Percentiles rank a stretch among this genome's conserved stretches.
phyloP scores from a whole-genome alignment of 2,113 vertebrate species.

The Pygoscelis adeliae region DNA sequence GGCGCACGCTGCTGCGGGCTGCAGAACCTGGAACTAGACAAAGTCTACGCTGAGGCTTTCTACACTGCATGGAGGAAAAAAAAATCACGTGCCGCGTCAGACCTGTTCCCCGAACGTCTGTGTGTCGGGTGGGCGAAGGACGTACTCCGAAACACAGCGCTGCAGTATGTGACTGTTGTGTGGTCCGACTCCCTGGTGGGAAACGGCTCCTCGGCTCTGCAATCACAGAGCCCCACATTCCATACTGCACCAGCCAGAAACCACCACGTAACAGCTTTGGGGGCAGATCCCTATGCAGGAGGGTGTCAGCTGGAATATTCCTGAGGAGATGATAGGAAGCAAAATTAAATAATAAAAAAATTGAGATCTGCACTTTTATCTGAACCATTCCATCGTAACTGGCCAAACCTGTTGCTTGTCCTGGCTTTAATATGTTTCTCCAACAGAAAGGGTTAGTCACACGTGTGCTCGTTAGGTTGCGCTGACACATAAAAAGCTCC shows the following conservation, averaged over 20 bases:
- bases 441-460: not conserved
- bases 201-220: rapidly evolving
- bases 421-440: not conserved
- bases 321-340: not conserved
- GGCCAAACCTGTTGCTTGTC: not conserved
- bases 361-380: not conserved
- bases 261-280: rapidly evolving
- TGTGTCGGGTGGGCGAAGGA: not conserved
- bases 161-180: rapidly evolving
- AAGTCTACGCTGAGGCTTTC: not conserved
- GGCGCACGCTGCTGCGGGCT: rapidly evolving
- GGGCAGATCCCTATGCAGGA: not conserved
- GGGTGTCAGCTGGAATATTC: no score
- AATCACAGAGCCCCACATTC: rapidly evolving
- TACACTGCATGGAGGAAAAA: no score
- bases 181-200: not conserved
- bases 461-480: not conserved
- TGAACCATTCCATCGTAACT: not conserved
- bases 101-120: rapidly evolving
- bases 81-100: no score
- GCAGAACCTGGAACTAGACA: not conserved
- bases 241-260: no score
- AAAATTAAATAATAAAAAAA: not conserved
- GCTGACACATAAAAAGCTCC: not conserved
- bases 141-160: rapidly evolving